Evolutionary conservation across 1,140 invertebrate species (phyloP), one percentile per base, ranked within the genome.

Genomic region (Pectinophora gossypiella): DNA sequence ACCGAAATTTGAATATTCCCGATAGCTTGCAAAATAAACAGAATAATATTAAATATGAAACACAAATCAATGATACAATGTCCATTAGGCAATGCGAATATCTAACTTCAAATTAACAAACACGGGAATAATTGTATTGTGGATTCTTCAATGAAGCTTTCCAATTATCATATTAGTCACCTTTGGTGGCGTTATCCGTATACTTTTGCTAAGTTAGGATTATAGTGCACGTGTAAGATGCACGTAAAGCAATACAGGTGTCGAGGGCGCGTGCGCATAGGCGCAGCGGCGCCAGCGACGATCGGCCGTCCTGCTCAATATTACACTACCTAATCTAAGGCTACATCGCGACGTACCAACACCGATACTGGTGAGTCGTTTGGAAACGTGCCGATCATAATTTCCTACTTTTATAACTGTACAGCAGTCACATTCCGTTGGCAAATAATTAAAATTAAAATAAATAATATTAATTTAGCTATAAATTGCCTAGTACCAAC

Each of bases 381-480:
- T 32, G 55, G 62, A 76, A 81, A 71, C 65, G 57, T 63, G 64
- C 61, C 64, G 56, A 58, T 67, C 50, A 67, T 67, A 81, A 68
- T 81, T 81, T 72, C 67, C 71, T 81, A 83, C 69, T 59, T 64
- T 70, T 80, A 68, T 74, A 70, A 78, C 84, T 87, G 82, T 87
- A 87, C 84, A 87, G 70, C 72, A 87, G 76, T 84, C 84, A 51
- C 81, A 84, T 85, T 84, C 84, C 84, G 81, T 87, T 84, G 80
- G 84, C 78, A 82, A 84, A 82, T 16, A 63, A 83, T 76, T 76
- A 74, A 61, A 82, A 69, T 71, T 73, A 82, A 76, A 84, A 82
- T 83, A 85, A 85, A 83, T 79, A 81, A 79, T 76, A 84, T 76
- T 75, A 63, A 80, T 78, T 85, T 81, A 84, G 74, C 81, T 85